Evolutionary conservation across 2,888 invertebrate species (phyloP), one percentile per base, ranked within the genome.

Genomic region (Frankliniella intonsa): DNA sequence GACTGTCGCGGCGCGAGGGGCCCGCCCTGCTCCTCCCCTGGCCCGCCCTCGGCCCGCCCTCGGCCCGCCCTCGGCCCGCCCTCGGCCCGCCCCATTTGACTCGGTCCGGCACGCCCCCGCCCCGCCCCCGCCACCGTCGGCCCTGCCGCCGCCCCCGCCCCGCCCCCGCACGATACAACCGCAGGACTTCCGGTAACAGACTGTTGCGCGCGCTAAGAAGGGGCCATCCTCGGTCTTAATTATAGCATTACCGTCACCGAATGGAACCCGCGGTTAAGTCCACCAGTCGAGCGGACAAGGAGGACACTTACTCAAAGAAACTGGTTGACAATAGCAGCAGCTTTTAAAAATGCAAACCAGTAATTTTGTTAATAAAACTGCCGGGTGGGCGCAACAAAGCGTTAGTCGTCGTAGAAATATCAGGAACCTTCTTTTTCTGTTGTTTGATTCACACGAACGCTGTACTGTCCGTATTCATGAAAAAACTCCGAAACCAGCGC

Each of bases 171-270:
- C 19, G 69, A 69, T 38, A 69, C 69, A 22, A 69, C 69, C 69
- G 69, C 69, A 69, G 62, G 62, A 62, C 62, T 62, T 69, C 69
- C 69, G 69, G 69, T 69, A 69, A 69, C n/a, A 69, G 69, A 69
- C 69, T 69, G 69, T 69, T 69, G 69, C 69, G 69, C 69, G 69
- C 62, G 62, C 14, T 14, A 22, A 22, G 69, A 22, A 69, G n/a
- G 62, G 62, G 17, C 62, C 62, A 19, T 69, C 69, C 22, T 69
- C 22, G 22, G 69, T 69, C 69, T 69, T 69, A 69, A 69, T 69
- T 69, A 69, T 22, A 22, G 69, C n/a, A 69, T 69, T 69, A 69
- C 38, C 38, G 69, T 22, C 69, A 69, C n/a, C 22, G 69, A 69
- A 69, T 22, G 62, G 62, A 62, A 62, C 62, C 62, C 62, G 62